phyloP scores from a whole-genome alignment of 2,113 vertebrate species.

The Notothenia coriiceps region DNA sequence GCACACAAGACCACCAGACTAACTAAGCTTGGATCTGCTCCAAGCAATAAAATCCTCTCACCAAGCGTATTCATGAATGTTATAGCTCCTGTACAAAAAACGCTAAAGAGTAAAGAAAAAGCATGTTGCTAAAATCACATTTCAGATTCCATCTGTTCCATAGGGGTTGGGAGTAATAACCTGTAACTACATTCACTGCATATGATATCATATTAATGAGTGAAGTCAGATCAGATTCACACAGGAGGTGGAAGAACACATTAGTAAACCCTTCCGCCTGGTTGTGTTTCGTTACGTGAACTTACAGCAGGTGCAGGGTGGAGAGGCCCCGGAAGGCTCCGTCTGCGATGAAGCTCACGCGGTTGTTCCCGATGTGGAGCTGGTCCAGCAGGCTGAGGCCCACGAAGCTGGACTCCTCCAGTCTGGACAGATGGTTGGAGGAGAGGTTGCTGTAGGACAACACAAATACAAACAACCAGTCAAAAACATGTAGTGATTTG shows the following conservation, averaged over 20 bases:
- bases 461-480: not conserved
- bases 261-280: not conserved
- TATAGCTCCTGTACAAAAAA: too few species aligned
- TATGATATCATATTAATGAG: not conserved
- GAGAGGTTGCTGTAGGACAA: slow-evolving; percentile 88
- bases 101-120: too few species aligned
- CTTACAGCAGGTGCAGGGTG: slow-evolving; percentile 93
- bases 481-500: not conserved
- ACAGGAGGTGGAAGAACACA: not conserved
- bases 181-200: too few species aligned
- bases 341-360: slow-evolving; percentile 94
- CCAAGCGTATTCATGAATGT: too few species aligned
- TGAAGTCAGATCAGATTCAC: not conserved
- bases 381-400: slow-evolving; percentile 90
- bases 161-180: not conserved
- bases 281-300: not conserved
- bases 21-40: too few species aligned
- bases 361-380: slow-evolving; percentile 93
- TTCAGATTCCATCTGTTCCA: not conserved
- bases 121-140: too few species aligned
- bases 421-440: slow-evolving; percentile 91
- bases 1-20: not conserved
- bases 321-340: slow-evolving; percentile 94
- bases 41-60: too few species aligned
- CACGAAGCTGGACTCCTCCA: slow-evolving; percentile 94